Evolutionary conservation across 2,888 invertebrate species (phyloP).

Genomic region (Zeuzera pyrina): DNA sequence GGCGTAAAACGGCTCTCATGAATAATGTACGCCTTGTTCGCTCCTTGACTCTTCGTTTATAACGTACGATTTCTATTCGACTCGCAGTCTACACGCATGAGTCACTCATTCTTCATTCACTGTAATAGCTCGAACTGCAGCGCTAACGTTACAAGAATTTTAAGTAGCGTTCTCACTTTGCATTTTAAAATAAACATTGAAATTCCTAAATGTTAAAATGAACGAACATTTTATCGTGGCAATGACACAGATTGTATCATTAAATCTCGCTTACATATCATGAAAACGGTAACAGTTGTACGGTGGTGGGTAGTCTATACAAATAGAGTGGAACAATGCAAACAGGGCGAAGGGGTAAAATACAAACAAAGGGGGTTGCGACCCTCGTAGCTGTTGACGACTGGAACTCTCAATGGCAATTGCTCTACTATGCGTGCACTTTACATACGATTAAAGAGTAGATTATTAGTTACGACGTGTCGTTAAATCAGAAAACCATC

Average conservation of each 20-base stretch:
- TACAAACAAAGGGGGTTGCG: constrained; percentile 51
- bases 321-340: constrained; percentile 64
- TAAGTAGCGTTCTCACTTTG: constrained; percentile 46
- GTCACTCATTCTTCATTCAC: constrained; percentile 68
- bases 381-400: constrained; percentile 35
- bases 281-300: constrained; percentile 64
- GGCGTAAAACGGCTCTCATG: constrained; percentile 59
- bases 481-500: too few relatives aligned
- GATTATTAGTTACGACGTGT: too few relatives aligned
- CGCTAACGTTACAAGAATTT: constrained; percentile 49
- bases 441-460: too few relatives aligned
- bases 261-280: constrained; percentile 59
- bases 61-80: constrained; percentile 70
- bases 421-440: constrained; percentile 45
- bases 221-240: background rate
- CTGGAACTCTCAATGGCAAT: constrained; percentile 41
- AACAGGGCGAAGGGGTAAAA: constrained; percentile 54
- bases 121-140: constrained; percentile 65
- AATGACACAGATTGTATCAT: constrained; percentile 42
- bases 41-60: constrained; percentile 69
- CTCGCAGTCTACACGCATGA: constrained; percentile 65
- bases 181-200: constrained; percentile 33
- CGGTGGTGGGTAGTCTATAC: constrained; percentile 46
- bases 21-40: constrained; percentile 63
- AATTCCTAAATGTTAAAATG: constrained; percentile 3